phyloP scores from a whole-genome alignment of 2,113 vertebrate species.

The Pituophis catenifer region DNA sequence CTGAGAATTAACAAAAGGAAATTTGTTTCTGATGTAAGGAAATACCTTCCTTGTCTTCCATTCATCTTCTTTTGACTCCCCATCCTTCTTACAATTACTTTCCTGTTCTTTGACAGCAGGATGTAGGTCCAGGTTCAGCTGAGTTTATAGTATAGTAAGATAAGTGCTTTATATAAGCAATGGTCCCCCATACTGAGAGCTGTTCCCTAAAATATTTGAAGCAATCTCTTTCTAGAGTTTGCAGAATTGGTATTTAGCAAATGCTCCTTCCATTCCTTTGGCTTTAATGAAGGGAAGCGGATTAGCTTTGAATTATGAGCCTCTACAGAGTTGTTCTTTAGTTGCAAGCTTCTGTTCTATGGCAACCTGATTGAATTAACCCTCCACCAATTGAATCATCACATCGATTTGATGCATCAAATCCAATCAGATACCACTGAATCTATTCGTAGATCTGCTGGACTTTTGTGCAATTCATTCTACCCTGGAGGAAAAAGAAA shows the following conservation, averaged over 20 bases:
- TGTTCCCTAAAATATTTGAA: neutral
- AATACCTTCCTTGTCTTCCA: neutral
- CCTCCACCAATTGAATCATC: neutral
- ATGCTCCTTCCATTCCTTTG: neutral
- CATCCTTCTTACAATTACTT: neutral
- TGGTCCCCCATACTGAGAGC: neutral
- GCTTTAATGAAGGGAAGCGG: neutral
- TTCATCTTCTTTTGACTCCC: neutral
- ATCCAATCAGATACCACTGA: neutral
- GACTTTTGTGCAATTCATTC: neutral
- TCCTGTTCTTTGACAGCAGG: neutral
- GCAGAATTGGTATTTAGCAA: neutral
- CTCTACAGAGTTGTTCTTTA: neutral
- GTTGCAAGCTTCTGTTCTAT: neutral
- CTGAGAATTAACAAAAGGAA: neutral
- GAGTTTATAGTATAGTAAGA: neutral
- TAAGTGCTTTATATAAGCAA: neutral
- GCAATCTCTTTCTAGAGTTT: neutral
- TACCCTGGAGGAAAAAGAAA: neutral
- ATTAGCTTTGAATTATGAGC: neutral
- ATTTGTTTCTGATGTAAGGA: neutral
- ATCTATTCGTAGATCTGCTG: neutral
- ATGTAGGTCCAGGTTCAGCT: neutral
- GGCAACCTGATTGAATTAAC: neutral
- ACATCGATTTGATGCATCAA: neutral